Evolutionary conservation across 2,113 vertebrate genomes (phyloP).

Genomic region (Atrichornis clamosus): DNA sequence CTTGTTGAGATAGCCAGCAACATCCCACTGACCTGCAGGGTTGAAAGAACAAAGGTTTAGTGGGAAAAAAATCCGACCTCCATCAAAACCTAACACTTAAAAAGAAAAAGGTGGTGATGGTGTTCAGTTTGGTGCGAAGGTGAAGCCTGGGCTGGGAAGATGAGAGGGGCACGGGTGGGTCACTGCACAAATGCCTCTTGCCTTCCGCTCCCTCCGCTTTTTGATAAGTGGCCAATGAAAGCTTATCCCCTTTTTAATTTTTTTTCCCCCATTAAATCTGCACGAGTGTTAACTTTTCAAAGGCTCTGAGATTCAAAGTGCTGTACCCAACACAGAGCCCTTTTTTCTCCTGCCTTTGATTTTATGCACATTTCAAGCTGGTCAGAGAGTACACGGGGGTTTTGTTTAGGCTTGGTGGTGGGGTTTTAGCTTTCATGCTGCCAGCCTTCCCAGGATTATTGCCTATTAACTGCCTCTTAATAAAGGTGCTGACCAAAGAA

Average conservation of each 20-base stretch:
- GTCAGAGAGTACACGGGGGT: slow-evolving; percentile 16
- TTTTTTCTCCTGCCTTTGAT: slow-evolving; percentile 71
- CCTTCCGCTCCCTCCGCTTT: slow-evolving; percentile 60
- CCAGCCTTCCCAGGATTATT: slow-evolving; percentile 52
- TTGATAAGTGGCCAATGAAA: slow-evolving; percentile 77
- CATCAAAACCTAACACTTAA: background rate
- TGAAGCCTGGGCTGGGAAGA: slow-evolving; percentile 52
- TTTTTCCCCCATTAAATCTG: slow-evolving; percentile 61
- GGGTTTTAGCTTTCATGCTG: slow-evolving; percentile 42
- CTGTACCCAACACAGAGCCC: slow-evolving; percentile 67
- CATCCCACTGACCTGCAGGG: background rate
- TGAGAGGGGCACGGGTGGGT: slow-evolving; percentile 41
- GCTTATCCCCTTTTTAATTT: background rate
- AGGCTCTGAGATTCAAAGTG: slow-evolving; percentile 64
- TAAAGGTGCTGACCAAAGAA: slow-evolving; percentile 39
- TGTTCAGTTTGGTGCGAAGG: slow-evolving; percentile 68
- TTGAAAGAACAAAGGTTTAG: background rate
- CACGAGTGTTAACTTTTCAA: slow-evolving; percentile 48
- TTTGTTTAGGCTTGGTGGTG: background rate
- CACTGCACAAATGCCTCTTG: slow-evolving; percentile 46
- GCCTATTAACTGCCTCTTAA: slow-evolving; percentile 64
- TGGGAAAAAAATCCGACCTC: background rate
- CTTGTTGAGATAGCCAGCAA: background rate
- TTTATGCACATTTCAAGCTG: slow-evolving; percentile 68
- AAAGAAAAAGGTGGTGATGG: background rate